Percentiles rank a stretch among this genome's conserved stretches.
Conservation (phyloP, 2,113 vertebrate genomes). For the Ptychochromis oligacanthus region DNA sequence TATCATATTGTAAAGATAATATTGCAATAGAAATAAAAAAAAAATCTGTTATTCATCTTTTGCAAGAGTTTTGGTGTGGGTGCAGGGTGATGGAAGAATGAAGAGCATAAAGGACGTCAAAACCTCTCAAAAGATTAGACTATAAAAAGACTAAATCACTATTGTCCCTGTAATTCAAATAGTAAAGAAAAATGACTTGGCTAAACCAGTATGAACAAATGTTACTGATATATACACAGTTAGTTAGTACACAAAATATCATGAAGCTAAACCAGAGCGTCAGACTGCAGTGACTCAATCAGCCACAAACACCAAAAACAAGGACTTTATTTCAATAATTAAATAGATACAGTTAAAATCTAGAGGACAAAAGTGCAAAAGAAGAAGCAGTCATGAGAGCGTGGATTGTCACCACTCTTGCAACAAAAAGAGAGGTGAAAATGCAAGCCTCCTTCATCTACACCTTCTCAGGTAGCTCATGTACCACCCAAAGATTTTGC, state of each 20-base stretch:
- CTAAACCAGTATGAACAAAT: background rate
- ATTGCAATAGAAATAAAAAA: background rate
- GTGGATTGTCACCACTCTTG: too few species aligned
- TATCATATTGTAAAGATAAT: background rate
- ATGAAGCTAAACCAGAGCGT: too few species aligned
- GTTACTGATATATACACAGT: too few species aligned
- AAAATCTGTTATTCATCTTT: background rate
- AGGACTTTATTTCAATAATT: background rate
- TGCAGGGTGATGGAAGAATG: background rate
- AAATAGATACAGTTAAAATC: background rate
- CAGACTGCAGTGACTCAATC: too few species aligned
- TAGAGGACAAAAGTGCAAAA: too few species aligned
- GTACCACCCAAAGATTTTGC: too few species aligned
- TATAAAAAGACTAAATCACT: background rate
- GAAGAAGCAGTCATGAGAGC: too few species aligned
- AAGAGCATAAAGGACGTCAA: background rate
- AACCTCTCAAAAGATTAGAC: background rate
- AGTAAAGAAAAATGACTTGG: background rate
- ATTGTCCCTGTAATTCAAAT: background rate
- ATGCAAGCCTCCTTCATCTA: too few species aligned
- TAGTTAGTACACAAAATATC: too few species aligned
- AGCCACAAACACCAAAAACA: background rate
- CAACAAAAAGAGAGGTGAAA: too few species aligned
- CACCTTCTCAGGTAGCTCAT: too few species aligned
- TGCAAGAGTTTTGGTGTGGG: background rate